phyloP scores from a whole-genome alignment of 1,140 invertebrate species.

The Cryptotermes secundus region DNA sequence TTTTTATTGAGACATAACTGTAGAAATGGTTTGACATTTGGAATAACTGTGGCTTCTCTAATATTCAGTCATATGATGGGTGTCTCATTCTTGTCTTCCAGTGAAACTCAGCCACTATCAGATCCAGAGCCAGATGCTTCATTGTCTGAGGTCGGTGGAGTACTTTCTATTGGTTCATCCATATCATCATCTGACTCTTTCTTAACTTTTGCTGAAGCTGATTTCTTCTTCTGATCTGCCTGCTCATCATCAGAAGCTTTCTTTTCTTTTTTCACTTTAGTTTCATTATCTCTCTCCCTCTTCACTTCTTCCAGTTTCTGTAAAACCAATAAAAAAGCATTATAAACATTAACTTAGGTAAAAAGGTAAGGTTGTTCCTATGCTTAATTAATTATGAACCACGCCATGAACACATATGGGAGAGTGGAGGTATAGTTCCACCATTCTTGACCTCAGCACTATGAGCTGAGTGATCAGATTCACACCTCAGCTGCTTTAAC shows the following conservation, averaged over 20 bases:
- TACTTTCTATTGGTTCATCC: conserved; percentile 48
- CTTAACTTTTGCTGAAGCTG: background rate
- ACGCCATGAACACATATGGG: too few species aligned
- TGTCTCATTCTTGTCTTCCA: too few species aligned
- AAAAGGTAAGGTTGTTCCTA: too few species aligned
- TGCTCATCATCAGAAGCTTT: conserved; percentile 30
- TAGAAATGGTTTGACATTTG: too few species aligned
- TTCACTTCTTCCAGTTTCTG: conserved; percentile 39
- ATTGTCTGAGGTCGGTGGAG: conserved; percentile 50
- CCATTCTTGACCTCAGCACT: too few species aligned
- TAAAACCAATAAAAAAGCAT: background rate
- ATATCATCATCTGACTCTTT: conserved; percentile 37
- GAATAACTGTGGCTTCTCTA: too few species aligned
- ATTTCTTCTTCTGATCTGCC: conserved; percentile 41
- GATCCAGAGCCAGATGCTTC: conserved; percentile 45
- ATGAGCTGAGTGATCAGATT: too few species aligned
- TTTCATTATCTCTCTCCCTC: conserved; percentile 9
- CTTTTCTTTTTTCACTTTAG: conserved; percentile 24
- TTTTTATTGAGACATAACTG: too few species aligned
- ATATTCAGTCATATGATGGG: too few species aligned
- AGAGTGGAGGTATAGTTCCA: too few species aligned
- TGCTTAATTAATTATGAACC: too few species aligned
- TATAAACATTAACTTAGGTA: background rate
- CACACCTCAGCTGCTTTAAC: too few species aligned
- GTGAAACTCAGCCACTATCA: conserved; percentile 45